These are phyloP conservation scores for Leptobrachium leishanense DNA, from an alignment of 2,113 vertebrate species.

Conservation along the genomic window DNA sequence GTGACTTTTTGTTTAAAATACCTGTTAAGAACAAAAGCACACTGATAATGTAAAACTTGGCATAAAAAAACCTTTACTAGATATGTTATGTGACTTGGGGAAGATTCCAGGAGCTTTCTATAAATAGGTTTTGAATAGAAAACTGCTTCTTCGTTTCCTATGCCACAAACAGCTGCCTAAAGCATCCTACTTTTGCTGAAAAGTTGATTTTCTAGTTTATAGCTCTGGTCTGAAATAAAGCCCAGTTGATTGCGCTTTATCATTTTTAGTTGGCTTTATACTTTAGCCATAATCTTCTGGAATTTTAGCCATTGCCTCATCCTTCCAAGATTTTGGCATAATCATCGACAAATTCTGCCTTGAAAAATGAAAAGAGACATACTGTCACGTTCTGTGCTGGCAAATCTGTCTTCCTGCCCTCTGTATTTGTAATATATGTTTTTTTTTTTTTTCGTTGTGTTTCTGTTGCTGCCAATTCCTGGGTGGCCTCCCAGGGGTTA, in stretches of 20 bases:
- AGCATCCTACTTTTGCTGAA: not conserved
- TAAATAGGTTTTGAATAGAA: not conserved
- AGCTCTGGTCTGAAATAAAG: not conserved
- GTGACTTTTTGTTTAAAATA: slow-evolving; percentile 19
- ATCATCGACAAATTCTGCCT: too few species aligned
- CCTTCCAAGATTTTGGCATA: too few species aligned
- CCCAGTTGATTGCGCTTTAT: not conserved
- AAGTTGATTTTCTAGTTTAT: not conserved
- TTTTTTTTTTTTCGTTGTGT: too few species aligned
- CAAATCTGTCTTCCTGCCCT: too few species aligned
- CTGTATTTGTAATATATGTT: too few species aligned
- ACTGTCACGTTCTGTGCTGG: too few species aligned
- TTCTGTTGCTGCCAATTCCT: too few species aligned
- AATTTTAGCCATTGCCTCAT: too few species aligned
- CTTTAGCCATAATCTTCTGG: too few species aligned
- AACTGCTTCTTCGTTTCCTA: not conserved
- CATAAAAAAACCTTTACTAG: slow-evolving; percentile 1
- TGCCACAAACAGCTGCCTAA: not conserved
- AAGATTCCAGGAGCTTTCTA: slow-evolving; percentile 5
- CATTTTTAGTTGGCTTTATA: too few species aligned
- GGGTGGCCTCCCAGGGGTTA: too few species aligned
- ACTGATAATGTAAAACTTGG: not conserved
- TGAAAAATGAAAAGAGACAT: too few species aligned
- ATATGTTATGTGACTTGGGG: slow-evolving; percentile 8
- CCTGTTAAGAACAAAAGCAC: not conserved